Conservation (phyloP, 2,113 vertebrate species). For the Tyto alba region DNA sequence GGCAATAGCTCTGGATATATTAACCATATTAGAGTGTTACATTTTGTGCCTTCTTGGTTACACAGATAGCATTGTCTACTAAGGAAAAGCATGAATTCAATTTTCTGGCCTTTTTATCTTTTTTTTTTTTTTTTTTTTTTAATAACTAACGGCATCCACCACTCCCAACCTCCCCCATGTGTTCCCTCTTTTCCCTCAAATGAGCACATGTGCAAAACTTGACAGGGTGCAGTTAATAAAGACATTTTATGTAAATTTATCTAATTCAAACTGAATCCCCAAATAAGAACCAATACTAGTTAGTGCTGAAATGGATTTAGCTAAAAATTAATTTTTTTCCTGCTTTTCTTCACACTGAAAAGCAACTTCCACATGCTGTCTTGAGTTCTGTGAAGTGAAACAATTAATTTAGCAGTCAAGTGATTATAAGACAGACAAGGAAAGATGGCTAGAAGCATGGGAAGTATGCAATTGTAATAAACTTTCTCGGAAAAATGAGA, state of each 20-base stretch:
- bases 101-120: neutral
- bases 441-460: neutral
- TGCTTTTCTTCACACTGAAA: neutral
- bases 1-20: neutral
- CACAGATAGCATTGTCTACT: neutral
- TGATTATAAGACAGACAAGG: neutral
- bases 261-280: neutral
- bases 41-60: neutral
- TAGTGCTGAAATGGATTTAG: neutral
- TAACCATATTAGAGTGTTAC: neutral
- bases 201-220: neutral
- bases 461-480: neutral
- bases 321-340: neutral
- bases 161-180: accelerated
- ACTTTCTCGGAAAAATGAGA: neutral
- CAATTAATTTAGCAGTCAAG: neutral
- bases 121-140: neutral
- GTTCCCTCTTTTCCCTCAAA: neutral
- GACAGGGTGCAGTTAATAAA: neutral
- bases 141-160: neutral
- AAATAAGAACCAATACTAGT: neutral
- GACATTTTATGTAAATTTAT: neutral
- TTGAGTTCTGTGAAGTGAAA: neutral
- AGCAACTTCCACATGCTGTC: neutral
- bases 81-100: neutral